phyloP scores from a whole-genome alignment of 2,113 vertebrate genomes.

The Catagonus wagneri region DNA sequence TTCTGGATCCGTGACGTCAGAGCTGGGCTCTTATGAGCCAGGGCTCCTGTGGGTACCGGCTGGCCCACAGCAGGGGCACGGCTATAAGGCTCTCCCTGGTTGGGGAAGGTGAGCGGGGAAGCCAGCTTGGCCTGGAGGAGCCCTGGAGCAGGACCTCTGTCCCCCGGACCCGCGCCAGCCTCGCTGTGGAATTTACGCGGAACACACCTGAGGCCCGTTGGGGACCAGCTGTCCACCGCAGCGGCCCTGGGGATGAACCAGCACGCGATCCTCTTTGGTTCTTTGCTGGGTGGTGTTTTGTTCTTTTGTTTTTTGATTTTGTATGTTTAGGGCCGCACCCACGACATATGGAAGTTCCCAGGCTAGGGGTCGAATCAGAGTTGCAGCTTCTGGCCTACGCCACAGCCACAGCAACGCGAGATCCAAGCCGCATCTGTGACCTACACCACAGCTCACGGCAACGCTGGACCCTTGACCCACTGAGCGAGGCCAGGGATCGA shows the following conservation, averaged over 20 bases:
- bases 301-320: too few species aligned
- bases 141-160: neutral
- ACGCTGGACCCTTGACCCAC: too few species aligned
- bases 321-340: too few species aligned
- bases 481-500: too few species aligned
- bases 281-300: neutral
- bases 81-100: slow-evolving; percentile 54
- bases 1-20: slow-evolving; percentile 72
- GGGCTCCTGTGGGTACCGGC: neutral
- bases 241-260: fast-evolving
- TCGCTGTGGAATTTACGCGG: neutral
- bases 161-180: neutral
- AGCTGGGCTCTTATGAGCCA: slow-evolving; percentile 70
- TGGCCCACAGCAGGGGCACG: slow-evolving; percentile 8
- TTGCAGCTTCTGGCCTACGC: too few species aligned
- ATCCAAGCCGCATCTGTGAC: too few species aligned
- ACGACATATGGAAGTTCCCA: too few species aligned
- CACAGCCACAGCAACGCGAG: too few species aligned
- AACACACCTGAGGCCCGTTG: neutral
- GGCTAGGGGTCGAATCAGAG: too few species aligned
- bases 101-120: neutral
- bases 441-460: too few species aligned
- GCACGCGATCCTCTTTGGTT: neutral
- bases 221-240: neutral
- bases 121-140: slow-evolving; percentile 44